phyloP scores from a whole-genome alignment of 2,888 invertebrate species.

The Alviniconcha strummeri region DNA sequence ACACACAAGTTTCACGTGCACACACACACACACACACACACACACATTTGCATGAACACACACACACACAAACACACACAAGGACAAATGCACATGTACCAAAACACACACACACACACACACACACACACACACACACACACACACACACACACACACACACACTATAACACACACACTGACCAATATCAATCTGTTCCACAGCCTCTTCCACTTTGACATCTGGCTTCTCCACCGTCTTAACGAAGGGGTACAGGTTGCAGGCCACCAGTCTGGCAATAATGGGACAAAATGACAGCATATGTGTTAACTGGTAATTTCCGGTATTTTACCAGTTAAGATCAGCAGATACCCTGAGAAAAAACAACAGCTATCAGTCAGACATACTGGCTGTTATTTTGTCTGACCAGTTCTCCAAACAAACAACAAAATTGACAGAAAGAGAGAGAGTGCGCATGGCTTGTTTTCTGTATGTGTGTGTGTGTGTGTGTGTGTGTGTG shows the following conservation, averaged over 20 bases:
- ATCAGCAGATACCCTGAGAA: neutral
- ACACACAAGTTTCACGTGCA: neutral
- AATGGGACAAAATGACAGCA: conserved; percentile 21
- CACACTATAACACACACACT: conserved; percentile 35
- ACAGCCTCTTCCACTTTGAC: conserved; percentile 91
- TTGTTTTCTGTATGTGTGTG: too few relatives aligned
- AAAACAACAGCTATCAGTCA: too few relatives aligned
- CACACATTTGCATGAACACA: neutral
- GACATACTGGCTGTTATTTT: too few relatives aligned
- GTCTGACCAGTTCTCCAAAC: too few relatives aligned
- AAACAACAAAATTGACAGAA: too few relatives aligned
- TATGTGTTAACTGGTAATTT: neutral
- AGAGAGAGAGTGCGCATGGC: too few relatives aligned
- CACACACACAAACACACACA: neutral
- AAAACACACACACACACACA: neutral
- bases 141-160: neutral
- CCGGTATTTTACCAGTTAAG: too few relatives aligned
- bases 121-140: neutral
- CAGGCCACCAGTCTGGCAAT: conserved; percentile 86
- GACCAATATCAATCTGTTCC: conserved; percentile 96
- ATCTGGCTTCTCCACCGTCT: conserved; percentile 84
- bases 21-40: neutral
- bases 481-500: too few relatives aligned
- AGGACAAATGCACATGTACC: neutral
- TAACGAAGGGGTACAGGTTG: conserved; percentile 96